These are phyloP conservation scores for Ceratina japonica DNA, from an alignment of 1,140 invertebrate genomes.

Conservation along the genomic window DNA sequence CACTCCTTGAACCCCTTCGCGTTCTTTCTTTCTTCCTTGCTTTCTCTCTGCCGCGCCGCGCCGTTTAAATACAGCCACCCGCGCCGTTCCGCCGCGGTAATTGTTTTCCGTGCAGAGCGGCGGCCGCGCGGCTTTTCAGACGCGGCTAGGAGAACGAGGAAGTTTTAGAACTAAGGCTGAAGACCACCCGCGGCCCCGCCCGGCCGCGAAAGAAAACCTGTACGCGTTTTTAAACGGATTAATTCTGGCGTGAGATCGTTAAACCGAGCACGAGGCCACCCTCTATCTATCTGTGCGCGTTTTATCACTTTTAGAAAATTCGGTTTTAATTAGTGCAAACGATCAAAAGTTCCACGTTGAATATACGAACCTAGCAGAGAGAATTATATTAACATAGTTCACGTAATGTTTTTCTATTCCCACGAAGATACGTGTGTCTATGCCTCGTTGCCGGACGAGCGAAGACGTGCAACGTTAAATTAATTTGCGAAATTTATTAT, in stretches of 20 bases:
- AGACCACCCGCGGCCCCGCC: neutral
- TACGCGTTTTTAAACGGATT: slow-evolving; percentile 18
- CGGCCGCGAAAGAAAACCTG: neutral
- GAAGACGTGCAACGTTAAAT: too few relatives aligned
- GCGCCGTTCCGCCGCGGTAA: slow-evolving; percentile 7
- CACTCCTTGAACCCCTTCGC: slow-evolving; percentile 43
- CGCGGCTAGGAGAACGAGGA: slow-evolving; percentile 16
- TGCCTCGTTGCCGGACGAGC: too few relatives aligned
- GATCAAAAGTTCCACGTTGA: neutral
- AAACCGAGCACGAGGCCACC: neutral
- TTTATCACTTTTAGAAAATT: neutral
- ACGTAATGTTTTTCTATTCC: too few relatives aligned
- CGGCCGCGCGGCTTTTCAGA: slow-evolving; percentile 25
- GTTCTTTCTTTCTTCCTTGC: neutral
- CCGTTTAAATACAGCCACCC: slow-evolving; percentile 32
- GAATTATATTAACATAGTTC: too few relatives aligned
- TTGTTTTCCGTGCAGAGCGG: slow-evolving; percentile 25
- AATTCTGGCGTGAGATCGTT: slow-evolving; percentile 21
- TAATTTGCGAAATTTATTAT: too few relatives aligned
- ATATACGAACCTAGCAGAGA: too few relatives aligned
- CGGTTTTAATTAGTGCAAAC: neutral
- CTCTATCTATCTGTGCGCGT: too few relatives aligned
- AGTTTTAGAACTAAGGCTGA: slow-evolving; percentile 25
- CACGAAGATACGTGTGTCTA: too few relatives aligned
- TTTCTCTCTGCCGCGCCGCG: neutral